Base-by-base conservation (phyloP, 2,888 invertebrate species). In the Eumerus sabulonum region DNA sequence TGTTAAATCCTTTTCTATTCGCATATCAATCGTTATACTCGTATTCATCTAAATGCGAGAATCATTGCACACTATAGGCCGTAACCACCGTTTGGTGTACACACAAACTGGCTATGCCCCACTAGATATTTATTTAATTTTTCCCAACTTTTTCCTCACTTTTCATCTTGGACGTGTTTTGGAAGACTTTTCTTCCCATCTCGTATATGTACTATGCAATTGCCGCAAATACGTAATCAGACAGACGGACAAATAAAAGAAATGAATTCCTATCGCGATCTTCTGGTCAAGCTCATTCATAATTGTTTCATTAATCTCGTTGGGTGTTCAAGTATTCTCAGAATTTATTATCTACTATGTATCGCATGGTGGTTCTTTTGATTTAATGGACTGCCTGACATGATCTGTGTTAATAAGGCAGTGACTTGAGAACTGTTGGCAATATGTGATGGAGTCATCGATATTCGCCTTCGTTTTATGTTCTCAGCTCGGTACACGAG, bases 1-100 rank as follows among this genome's bases (percentile, higher is more conserved):
- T 68, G 68, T 71, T 63, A 71, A 76, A 57, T 71, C 71, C 60
- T 63, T 71, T 60, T 66, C 47, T 36, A 54, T 57, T 42, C 67
- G 57, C 50, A 57, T 60, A 63, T 70, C 59, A 57, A 57, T 76
- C 63, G 63, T 44, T 76, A 53, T 70, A 53, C 56, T 68, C 54
- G 51, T 50, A 53, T 62, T 68, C 54, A 59, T 50, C 60, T 35
- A 53, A 47, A 67, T 74, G 54, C 47, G 27, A 47, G 53, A 66
- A 66, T 56, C 66, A 56, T 53, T 66, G 66, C 66, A 38, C 38
- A 56, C 54, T 18, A 40, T 40, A 36, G 42, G 60, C 35, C 16
- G 62, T 56, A 67, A 57, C 62, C 62, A 53, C 62, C 40, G 11
- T 36, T 9, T 5, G 36, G 7, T 11, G 40, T 40, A 27, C 40